Evolutionary conservation across 2,113 vertebrate genomes (phyloP), one percentile per base, ranked within the genome.

Genomic region (Nestor notabilis): DNA sequence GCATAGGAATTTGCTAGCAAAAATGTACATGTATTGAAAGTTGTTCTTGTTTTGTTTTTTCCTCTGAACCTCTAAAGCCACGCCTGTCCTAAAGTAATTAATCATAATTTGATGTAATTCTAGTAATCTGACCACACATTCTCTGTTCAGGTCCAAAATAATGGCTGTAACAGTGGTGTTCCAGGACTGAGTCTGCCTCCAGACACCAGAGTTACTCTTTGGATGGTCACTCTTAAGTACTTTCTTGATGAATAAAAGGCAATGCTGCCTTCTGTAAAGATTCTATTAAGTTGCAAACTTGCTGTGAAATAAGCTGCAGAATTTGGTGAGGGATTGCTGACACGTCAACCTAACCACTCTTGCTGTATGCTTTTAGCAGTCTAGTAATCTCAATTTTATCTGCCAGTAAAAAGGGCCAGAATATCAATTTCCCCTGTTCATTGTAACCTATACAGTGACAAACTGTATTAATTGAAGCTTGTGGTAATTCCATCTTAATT

Each of bases 1-100:
- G 96, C 92, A 91, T 91, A 96, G 97, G 97, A 98, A 96, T 98
- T 97, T 93, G 96, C 97, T 97, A 95, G 97, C 97, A 96, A 86
- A 98, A 97, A 95, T 84, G 90, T 96, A 96, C 97, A 86, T 81
- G 95, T 96, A 95, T 79, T 92, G 80, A 66, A 94, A 92, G 79
- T 31, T 70, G 8, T 20, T 43, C 29, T 28, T 33, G 35, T 71
- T 49, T 77, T 64, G 58, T 84, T 85, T 81, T 93, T 90, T 90
- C 24, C 64, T 93, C 88, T 88, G 93, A 94, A 95, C 69, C 88
- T 95, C 86, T 85, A 87, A 94, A 95, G 94, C 83, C 84, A 76
- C 0, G 2, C 69, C 83, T 91, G 92, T 96, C 77, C 77, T 89
- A 47, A 89, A 94, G 65, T 68, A 94, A 80, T 85, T 74, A 55